Evolutionary conservation across 2,113 vertebrate genomes (phyloP), one percentile per base, ranked within the genome.

Genomic region (Varanus komodoensis): DNA sequence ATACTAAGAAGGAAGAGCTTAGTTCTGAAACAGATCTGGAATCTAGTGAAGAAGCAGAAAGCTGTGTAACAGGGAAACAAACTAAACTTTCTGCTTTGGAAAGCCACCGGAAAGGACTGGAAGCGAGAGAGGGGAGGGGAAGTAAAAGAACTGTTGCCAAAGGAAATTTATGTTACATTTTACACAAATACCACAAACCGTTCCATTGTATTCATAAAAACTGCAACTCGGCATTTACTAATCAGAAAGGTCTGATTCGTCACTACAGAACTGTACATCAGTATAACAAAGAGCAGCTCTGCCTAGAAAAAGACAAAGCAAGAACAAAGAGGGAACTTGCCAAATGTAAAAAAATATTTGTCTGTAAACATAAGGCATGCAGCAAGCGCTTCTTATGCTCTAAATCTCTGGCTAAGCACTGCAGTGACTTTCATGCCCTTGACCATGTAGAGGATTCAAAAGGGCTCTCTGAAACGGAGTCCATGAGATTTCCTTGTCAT

Each of bases 201-300:
- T 99, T 98, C 97, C 98, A 98, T 90, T 99, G 99, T 93, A 98
- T 99, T 54, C 98, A 98, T 92, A 99, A 99, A 96, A 98, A 98
- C 91, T 99, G 99, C 92, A 98, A 97, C 61, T 98, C 99, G 0
- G 98, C 98, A 5, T 99, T 99, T 95, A 98, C 98, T 57, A 98
- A 98, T 92, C 98, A 99, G 92, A 98, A 97, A 89, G 98, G 98
- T 82, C 97, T 99, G 91, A 98, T 99, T 87, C 98, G 98, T 85
- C 99, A 99, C 94, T 98, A 99, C 0, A 98, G 98, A 93, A 96
- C 97, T 7, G 97, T 98, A 15, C 99, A 99, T 94, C 98, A 98
- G 82, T 99, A 98, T 87, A 99, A 99, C 87, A 98, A 98, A 88
- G 98, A 99, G 44, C 98, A 99, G 89, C 97, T 99, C 91, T 97